Evolutionary conservation across 1,140 invertebrate species (phyloP).

Genomic region (Spodoptera frugiperda): DNA sequence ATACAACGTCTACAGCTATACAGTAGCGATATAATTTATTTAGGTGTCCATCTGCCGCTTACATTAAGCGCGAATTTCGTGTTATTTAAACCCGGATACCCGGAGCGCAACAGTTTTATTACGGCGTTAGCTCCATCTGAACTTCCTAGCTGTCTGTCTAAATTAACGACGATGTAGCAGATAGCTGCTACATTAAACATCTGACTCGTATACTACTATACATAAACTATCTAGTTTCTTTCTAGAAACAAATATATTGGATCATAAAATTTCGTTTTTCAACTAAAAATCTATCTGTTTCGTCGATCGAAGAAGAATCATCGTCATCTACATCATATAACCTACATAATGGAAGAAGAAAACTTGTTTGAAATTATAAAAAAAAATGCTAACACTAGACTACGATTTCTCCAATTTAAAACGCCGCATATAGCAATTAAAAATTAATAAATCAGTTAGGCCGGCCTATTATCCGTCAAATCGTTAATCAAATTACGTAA

Average conservation of each 20-base stretch:
- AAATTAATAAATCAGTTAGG: not conserved
- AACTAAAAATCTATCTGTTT: too few relatives aligned
- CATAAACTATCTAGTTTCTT: conserved; percentile 8
- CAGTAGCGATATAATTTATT: conserved; percentile 62
- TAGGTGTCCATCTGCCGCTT: conserved; percentile 66
- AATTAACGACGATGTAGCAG: conserved; percentile 48
- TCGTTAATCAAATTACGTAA: conserved; percentile 18
- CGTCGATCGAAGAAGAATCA: too few relatives aligned
- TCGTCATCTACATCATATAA: too few relatives aligned
- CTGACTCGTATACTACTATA: not conserved
- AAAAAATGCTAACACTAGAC: too few relatives aligned
- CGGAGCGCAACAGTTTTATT: conserved; percentile 58
- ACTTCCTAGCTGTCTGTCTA: conserved; percentile 43
- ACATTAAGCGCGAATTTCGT: conserved; percentile 62
- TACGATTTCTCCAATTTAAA: too few relatives aligned
- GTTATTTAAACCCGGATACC: conserved; percentile 57
- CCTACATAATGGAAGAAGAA: too few relatives aligned
- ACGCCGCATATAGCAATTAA: too few relatives aligned
- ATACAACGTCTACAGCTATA: conserved; percentile 50
- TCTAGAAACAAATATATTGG: conserved; percentile 6
- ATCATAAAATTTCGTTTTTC: too few relatives aligned
- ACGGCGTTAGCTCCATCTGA: conserved; percentile 41
- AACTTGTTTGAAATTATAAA: too few relatives aligned
- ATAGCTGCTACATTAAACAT: conserved; percentile 10
- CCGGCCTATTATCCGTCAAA: conserved; percentile 7